Percentiles rank a stretch among this genome's conserved stretches.
phyloP scores from a whole-genome alignment of 2,113 vertebrate species.

The Sakesphorus luctuosus region DNA sequence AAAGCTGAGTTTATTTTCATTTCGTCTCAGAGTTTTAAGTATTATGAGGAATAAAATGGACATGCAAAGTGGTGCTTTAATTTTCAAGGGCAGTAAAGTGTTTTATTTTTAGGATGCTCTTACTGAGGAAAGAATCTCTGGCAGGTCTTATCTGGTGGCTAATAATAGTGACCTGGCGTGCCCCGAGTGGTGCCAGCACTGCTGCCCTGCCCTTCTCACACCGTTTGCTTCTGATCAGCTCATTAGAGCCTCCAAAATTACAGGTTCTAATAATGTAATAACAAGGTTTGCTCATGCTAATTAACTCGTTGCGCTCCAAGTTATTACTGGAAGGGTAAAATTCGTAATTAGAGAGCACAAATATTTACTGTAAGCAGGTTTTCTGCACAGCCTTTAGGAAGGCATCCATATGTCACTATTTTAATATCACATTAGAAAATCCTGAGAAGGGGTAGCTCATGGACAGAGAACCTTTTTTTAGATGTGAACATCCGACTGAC shows the following conservation, averaged over 20 bases:
- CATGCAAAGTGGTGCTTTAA: constrained; percentile 57
- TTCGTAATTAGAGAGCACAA: constrained; percentile 14
- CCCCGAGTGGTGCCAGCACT: neutral
- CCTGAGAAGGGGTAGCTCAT: neutral
- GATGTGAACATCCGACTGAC: neutral
- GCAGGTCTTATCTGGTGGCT: constrained; percentile 76
- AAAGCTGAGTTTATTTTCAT: constrained; percentile 37
- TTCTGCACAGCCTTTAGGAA: neutral
- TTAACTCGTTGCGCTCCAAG: neutral
- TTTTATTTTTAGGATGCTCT: constrained; percentile 82
- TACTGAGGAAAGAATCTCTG: constrained; percentile 77
- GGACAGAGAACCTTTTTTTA: neutral
- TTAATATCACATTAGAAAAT: neutral
- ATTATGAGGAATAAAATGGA: constrained; percentile 28
- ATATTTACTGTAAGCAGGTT: constrained; percentile 24
- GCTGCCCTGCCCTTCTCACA: constrained; percentile 37
- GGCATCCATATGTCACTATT: neutral
- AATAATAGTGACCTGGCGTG: constrained; percentile 76
- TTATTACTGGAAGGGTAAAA: neutral
- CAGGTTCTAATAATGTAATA: constrained; percentile 20
- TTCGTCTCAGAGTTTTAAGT: constrained; percentile 32
- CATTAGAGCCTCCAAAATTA: constrained; percentile 47
- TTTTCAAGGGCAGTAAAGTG: constrained; percentile 69
- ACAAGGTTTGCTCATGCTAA: neutral
- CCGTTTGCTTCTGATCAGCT: constrained; percentile 28